Conservation (phyloP, 1,140 invertebrate genomes). For the Caerostris darwini region DNA sequence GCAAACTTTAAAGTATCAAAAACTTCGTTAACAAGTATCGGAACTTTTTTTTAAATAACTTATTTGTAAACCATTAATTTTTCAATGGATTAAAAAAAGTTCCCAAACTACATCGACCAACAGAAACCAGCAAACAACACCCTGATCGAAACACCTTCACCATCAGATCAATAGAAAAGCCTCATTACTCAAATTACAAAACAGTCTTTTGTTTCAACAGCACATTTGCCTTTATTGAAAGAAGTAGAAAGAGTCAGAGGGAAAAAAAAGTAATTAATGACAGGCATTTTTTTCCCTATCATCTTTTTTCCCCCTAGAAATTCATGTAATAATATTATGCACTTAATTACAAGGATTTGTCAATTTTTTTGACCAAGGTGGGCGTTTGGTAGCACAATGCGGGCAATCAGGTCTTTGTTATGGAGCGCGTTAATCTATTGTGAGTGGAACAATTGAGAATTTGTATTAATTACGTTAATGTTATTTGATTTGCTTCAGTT, state of each 20-base stretch:
- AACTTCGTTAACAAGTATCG: too few relatives aligned
- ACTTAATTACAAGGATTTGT: slow-evolving; percentile 28
- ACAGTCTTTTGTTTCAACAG: not conserved
- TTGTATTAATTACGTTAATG: slow-evolving; percentile 39
- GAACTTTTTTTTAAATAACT: too few relatives aligned
- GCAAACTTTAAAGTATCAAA: too few relatives aligned
- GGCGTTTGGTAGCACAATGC: slow-evolving; percentile 26
- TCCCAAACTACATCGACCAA: too few relatives aligned
- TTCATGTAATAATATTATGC: not conserved
- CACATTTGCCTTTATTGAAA: not conserved
- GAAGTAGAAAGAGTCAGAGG: not conserved
- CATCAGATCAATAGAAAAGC: not conserved
- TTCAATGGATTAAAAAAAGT: too few relatives aligned
- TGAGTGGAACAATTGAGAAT: not conserved
- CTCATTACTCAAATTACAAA: not conserved
- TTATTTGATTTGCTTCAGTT: slow-evolving; percentile 30
- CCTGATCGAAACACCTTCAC: too few relatives aligned
- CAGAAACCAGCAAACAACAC: too few relatives aligned
- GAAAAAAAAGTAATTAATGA: not conserved
- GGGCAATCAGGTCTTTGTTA: slow-evolving; percentile 11
- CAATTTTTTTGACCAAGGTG: slow-evolving; percentile 11
- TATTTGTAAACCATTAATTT: too few relatives aligned
- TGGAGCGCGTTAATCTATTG: not conserved
- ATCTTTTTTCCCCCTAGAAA: not conserved
- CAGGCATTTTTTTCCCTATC: not conserved